Conservation (phyloP, 2,888 invertebrate species). For the Cheilosia scutellata region DNA sequence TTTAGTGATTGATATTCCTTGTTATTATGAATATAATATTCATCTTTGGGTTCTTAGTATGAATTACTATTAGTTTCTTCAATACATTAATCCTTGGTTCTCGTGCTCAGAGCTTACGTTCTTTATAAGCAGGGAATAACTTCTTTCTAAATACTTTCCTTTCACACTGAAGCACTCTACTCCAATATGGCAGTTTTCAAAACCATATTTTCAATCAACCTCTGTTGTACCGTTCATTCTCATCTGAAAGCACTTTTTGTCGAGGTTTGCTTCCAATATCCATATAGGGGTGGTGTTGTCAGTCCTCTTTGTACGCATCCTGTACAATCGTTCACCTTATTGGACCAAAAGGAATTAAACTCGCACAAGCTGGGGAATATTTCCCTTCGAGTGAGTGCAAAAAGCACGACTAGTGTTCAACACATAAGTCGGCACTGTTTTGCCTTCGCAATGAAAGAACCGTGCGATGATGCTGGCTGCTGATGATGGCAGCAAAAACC, state of each 20-base stretch:
- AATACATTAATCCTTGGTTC: too few species aligned
- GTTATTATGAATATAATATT: too few species aligned
- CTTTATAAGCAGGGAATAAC: not conserved
- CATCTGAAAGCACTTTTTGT: not conserved
- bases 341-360: slow-evolving; percentile 60
- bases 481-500: slow-evolving; percentile 6
- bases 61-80: too few species aligned
- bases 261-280: slow-evolving; percentile 10
- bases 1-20: too few species aligned
- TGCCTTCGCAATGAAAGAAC: not conserved
- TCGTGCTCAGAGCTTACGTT: not conserved
- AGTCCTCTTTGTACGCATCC: slow-evolving; percentile 46
- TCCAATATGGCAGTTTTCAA: not conserved
- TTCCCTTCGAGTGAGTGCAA: slow-evolving; percentile 12
- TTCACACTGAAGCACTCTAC: slow-evolving; percentile 19
- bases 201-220: not conserved
- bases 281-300: slow-evolving; percentile 37
- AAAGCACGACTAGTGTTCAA: slow-evolving; percentile 3
- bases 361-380: slow-evolving; percentile 40
- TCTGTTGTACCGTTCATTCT: slow-evolving; percentile 22
- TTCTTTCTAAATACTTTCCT: slow-evolving; percentile 12
- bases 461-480: not conserved
- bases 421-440: not conserved
- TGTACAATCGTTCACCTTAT: slow-evolving; percentile 60
- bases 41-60: too few species aligned